Evolutionary conservation across 2,797 vertebrate species (phyloP).

Genomic region (Tinamus major): DNA sequence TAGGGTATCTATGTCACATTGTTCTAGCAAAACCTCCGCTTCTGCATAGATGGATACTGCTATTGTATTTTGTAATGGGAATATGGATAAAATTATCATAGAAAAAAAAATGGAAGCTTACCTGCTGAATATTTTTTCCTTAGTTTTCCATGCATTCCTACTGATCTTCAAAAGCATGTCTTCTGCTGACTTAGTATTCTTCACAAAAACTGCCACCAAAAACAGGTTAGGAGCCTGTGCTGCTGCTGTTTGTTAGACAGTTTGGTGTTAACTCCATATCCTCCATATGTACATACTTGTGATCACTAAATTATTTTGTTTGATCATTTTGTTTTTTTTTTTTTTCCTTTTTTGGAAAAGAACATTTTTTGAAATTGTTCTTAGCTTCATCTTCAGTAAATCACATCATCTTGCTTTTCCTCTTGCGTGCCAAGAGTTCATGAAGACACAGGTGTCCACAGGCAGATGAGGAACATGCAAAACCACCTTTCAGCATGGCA

Average conservation of each 20-base stretch:
- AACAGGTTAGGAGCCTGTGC: background rate
- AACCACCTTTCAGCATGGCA: background rate
- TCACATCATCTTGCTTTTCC: background rate
- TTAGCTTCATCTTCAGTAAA: background rate
- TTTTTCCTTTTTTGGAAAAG: background rate
- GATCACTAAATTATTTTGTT: background rate
- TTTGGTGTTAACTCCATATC: background rate
- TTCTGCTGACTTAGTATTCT: background rate
- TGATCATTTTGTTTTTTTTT: background rate
- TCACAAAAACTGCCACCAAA: background rate
- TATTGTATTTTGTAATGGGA: background rate
- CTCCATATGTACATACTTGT: background rate
- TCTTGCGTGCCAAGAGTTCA: background rate
- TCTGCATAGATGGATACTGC: background rate
- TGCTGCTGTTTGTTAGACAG: background rate
- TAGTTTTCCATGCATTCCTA: background rate
- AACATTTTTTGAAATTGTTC: background rate
- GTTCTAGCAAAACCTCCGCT: background rate
- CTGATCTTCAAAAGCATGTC: background rate
- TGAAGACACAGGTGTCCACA: background rate
- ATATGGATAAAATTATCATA: background rate
- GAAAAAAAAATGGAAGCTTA: background rate
- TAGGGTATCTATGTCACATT: background rate
- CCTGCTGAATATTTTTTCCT: background rate
- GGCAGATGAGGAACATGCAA: background rate